These are phyloP conservation scores for Charanyca ferruginea DNA, from an alignment of 2,888 invertebrate genomes.

Conservation along the genomic window DNA sequence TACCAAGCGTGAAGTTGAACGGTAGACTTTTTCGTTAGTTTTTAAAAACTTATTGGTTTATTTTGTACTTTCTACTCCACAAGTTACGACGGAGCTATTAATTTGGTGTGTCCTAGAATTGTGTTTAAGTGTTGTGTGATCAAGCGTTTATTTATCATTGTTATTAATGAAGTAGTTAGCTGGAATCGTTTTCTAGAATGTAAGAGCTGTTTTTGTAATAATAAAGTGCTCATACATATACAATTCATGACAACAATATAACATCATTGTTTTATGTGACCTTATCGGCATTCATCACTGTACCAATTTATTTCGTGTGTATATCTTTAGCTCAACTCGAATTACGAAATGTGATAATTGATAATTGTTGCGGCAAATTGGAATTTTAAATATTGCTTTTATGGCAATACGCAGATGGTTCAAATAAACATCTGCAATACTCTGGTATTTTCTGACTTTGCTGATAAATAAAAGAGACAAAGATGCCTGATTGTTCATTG, in stretches of 20 bases:
- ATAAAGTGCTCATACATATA: not conserved
- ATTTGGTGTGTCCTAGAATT: constrained; percentile 36
- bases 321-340: too few species aligned
- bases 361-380: too few species aligned
- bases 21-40: constrained; percentile 53
- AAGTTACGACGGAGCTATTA: constrained; percentile 45
- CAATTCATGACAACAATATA: not conserved
- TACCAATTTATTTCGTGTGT: too few species aligned
- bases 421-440: too few species aligned
- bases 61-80: constrained; percentile 51
- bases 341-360: not conserved
- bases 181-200: not conserved
- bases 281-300: not conserved
- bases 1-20: constrained; percentile 58
- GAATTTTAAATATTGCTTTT: not conserved
- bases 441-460: too few species aligned
- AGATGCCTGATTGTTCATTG: too few species aligned
- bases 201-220: not conserved
- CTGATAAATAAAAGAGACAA: too few species aligned
- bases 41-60: constrained; percentile 54
- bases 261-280: too few species aligned
- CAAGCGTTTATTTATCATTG: constrained; percentile 27
- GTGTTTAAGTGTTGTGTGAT: constrained; percentile 20
- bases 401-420: too few species aligned
- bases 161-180: constrained; percentile 21